Base-by-base conservation (phyloP, 2,888 invertebrate species). In the Eristalis arbustorum region DNA sequence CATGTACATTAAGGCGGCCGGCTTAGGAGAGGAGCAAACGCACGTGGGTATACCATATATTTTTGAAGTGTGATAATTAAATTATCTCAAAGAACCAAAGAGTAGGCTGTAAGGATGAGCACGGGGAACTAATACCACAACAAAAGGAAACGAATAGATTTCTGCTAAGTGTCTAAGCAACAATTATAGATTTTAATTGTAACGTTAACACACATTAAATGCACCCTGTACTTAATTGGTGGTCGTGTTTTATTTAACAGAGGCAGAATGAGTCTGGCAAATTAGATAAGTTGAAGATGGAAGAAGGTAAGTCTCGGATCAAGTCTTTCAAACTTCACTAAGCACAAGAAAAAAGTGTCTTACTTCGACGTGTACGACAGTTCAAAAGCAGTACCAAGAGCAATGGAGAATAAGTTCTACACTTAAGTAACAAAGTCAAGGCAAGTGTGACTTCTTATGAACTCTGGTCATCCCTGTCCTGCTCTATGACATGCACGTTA, bases 41-140 rank as follows among this genome's bases (percentile, higher is more conserved):
- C 49, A 49, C 18, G 49, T 18, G 49, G n/a, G 49, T 63, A 34
- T 34, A 34, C n/a, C n/a, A n/a, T n/a, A n/a, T n/a, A 11, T 34
- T 63, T 63, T 80, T 73, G 37, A 28, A 76, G 76, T 49, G 67
- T 61, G 57, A 73, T 72, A 76, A 76, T 61, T 57, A 34, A 42
- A 79, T 81, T 81, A 85, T 85, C 85, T 81, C 77, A 81, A 61
- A 25, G 34, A 77, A 85, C 85, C 85, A 85, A 85, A 85, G 81
- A 85, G 77, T 81, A 85, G 74, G 66, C 68, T 66, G 13, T 85
- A 73, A 85, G 77, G 62, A 74, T 18, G 25, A 73, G 66, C 23
- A 71, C 93, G 94, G 0, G 96, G 96, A 3, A 94, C 96, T 34
- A 64, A 31, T 49, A 67, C 56, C 23, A n/a, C 11, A 67, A 42